Evolutionary conservation across 2,888 invertebrate genomes (phyloP).

Genomic region (Drosophila recens): DNA sequence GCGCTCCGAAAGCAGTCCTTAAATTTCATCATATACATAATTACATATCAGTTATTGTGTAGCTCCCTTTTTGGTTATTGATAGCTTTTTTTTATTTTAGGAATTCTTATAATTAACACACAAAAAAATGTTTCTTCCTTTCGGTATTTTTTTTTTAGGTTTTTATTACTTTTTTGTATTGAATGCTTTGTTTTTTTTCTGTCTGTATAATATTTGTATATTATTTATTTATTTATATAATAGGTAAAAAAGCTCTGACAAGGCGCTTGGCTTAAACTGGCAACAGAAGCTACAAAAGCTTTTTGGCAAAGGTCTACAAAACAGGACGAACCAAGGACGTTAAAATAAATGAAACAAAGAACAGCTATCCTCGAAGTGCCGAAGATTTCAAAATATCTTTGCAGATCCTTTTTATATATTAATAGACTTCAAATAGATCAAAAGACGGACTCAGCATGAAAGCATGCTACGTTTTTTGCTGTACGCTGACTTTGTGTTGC

Average conservation of each 20-base stretch:
- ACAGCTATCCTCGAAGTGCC: slow-evolving; percentile 16
- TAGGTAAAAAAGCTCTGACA: slow-evolving; percentile 76
- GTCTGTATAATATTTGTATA: slow-evolving; percentile 50
- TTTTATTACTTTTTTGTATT: slow-evolving; percentile 21
- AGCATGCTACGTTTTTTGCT: too few relatives aligned
- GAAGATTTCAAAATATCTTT: slow-evolving; percentile 8
- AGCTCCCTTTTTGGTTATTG: slow-evolving; percentile 31
- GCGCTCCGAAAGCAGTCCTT: slow-evolving; percentile 51
- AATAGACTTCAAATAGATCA: not conserved
- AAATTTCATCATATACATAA: slow-evolving; percentile 47
- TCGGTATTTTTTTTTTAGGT: slow-evolving; percentile 14
- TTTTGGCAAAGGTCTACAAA: slow-evolving; percentile 63
- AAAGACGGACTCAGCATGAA: too few relatives aligned
- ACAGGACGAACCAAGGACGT: slow-evolving; percentile 21
- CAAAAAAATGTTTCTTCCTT: slow-evolving; percentile 33
- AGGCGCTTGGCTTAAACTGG: slow-evolving; percentile 73
- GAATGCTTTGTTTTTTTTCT: slow-evolving; percentile 6
- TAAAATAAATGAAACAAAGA: slow-evolving; percentile 6
- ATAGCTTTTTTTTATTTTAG: slow-evolving; percentile 16
- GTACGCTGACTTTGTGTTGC: too few relatives aligned
- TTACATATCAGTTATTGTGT: slow-evolving; percentile 46
- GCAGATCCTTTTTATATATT: slow-evolving; percentile 4
- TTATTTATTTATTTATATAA: slow-evolving; percentile 45
- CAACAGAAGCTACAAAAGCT: slow-evolving; percentile 77
- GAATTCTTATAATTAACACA: slow-evolving; percentile 40